Base-by-base conservation (phyloP, 2,888 invertebrate species). In the Acanthosepion lycidas region DNA sequence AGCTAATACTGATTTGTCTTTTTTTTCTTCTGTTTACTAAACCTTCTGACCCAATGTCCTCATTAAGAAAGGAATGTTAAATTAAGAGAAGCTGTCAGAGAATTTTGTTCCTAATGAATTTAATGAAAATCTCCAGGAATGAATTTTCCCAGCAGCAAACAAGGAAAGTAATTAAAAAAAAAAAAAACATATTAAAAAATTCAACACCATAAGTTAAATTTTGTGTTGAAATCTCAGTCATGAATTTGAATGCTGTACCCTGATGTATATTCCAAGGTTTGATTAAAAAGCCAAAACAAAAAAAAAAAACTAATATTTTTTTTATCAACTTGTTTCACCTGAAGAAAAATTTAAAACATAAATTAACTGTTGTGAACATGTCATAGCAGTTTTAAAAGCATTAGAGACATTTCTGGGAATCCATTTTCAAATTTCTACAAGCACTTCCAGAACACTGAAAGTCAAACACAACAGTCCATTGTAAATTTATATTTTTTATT, bases 31-130 rank as follows among this genome's bases (percentile, higher is more conserved):
- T 78, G n/a, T 78, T 78, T 78, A 78, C 78, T 33, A n/a, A 78
- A 78, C n/a, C 12, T 33, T 12, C 78, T 78, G 78, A 33, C 78
- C 78, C n/a, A 78, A 78, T 78, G 78, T 78, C n/a, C 78, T 78
- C 78, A 78, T 78, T 78, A 78, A 78, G 12, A n/a, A 78, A 78
- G 78, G 78, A 78, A 78, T 78, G 78, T 78, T 78, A 78, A 78
- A 78, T 78, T 78, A 78, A 78, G n/a, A 78, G 78, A 78, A 78
- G 9, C 78, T 78, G 6, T 78, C 78, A 33, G 78, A 78, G 78
- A 33, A 78, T n/a, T 59, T 78, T 78, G n/a, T 78, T 78, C 78
- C n/a, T 78, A 78, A 78, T 78, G 78, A 78, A 78, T 78, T 78
- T 78, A 78, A 78, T 78, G 15, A 78, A 59, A 78, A 33, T 78